Conservation (phyloP, 2,113 vertebrate genomes). For the Thymallus thymallus region DNA sequence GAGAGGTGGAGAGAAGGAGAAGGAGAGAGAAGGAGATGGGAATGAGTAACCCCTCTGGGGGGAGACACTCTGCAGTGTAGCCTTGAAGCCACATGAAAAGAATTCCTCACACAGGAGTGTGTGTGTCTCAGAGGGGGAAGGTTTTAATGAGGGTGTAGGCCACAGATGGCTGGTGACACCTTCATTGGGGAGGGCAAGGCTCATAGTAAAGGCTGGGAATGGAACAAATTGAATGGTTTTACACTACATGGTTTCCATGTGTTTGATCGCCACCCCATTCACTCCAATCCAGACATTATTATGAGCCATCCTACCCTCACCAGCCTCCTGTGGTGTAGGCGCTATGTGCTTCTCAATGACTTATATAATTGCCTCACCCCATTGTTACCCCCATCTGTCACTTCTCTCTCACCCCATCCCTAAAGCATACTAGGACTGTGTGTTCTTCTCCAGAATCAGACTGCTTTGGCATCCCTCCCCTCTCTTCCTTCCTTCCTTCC, state of each 20-base stretch:
- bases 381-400: constrained; percentile 24
- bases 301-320: too few species aligned
- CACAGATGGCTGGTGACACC: too few species aligned
- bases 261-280: too few species aligned
- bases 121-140: constrained; percentile 28
- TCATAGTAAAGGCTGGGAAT: too few species aligned
- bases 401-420: constrained; percentile 11
- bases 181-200: too few species aligned
- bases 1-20: constrained; percentile 43
- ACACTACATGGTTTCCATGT: too few species aligned
- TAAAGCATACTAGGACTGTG: not conserved
- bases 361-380: constrained; percentile 38
- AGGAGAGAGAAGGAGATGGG: constrained; percentile 21
- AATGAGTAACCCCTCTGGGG: constrained; percentile 24
- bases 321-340: constrained; percentile 22
- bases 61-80: constrained; percentile 39
- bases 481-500: not conserved
- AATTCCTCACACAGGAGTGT: constrained; percentile 38
- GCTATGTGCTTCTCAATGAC: constrained; percentile 41
- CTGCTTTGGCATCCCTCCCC: not conserved
- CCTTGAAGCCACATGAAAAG: constrained; percentile 51
- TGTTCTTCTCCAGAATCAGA: not conserved
- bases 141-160: constrained; percentile 43
- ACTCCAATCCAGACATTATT: too few species aligned
- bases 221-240: too few species aligned